Conservation (phyloP, 2,113 vertebrate species). For the Podarcis raffonei region DNA sequence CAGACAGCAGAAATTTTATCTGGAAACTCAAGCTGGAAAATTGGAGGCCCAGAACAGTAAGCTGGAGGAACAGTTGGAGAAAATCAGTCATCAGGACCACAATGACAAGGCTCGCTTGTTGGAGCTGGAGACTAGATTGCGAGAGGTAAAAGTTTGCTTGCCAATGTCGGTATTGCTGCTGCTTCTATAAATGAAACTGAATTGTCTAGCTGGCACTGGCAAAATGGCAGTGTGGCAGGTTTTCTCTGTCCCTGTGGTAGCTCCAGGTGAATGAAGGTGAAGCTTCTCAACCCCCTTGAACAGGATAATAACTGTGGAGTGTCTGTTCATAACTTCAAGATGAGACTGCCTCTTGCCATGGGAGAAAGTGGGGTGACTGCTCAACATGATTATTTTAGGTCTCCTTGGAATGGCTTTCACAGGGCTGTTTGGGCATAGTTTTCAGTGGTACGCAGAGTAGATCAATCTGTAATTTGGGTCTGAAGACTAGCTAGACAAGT, state of each 20-base stretch:
- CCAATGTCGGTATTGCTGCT: background rate
- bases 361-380: background rate
- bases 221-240: too few relatives aligned
- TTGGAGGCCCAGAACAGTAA: conserved; percentile 97
- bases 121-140: conserved; percentile 89
- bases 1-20: conserved; percentile 98
- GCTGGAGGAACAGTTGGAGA: conserved; percentile 96
- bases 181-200: background rate
- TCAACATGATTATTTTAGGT: background rate
- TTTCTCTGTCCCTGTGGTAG: background rate
- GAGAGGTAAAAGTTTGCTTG: conserved; percentile 83
- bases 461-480: background rate
- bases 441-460: background rate
- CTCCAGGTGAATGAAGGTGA: background rate
- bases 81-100: conserved; percentile 96
- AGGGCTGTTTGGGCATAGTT: background rate
- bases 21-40: conserved; percentile 97
- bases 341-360: background rate
- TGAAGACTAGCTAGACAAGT: conserved; percentile 13
- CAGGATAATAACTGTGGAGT: background rate
- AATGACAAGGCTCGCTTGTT: conserved; percentile 89
- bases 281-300: background rate
- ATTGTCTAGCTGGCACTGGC: background rate
- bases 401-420: background rate
- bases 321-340: background rate